Conservation (phyloP, 2,797 vertebrate species). For the Bufotes viridis region DNA sequence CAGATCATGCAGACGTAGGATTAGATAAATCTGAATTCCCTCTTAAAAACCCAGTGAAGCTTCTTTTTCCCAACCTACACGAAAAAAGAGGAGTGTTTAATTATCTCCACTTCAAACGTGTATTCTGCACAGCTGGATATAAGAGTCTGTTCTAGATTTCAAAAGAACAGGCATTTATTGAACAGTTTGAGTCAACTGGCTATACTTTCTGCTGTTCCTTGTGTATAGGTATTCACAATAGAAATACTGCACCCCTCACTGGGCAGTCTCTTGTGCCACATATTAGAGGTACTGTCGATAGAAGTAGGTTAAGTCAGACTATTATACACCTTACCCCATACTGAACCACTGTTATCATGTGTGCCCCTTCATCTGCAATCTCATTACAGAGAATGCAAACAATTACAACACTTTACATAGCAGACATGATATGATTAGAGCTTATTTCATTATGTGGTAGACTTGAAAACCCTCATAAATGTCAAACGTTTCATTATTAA, state of each 20-base stretch:
- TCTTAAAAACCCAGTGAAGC: slow-evolving; percentile 48
- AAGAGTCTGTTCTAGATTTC: slow-evolving; percentile 54
- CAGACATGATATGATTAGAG: slow-evolving; percentile 16
- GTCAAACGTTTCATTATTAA: neutral
- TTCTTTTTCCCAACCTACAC: slow-evolving; percentile 37
- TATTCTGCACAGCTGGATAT: slow-evolving; percentile 60
- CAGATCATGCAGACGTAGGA: slow-evolving; percentile 32
- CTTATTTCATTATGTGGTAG: neutral
- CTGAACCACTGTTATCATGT: neutral
- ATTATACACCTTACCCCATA: slow-evolving; percentile 30
- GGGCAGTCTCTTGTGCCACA: slow-evolving; percentile 15
- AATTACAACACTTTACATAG: slow-evolving; percentile 20
- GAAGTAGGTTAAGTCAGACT: slow-evolving; percentile 35
- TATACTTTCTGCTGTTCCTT: slow-evolving; percentile 43
- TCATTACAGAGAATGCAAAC: slow-evolving; percentile 1
- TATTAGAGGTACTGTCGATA: slow-evolving; percentile 12
- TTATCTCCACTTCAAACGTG: slow-evolving; percentile 61
- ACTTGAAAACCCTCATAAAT: neutral
- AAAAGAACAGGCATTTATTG: slow-evolving; percentile 59
- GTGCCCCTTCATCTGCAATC: neutral
- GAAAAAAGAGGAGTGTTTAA: slow-evolving; percentile 53
- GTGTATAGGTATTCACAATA: slow-evolving; percentile 40
- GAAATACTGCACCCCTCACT: slow-evolving; percentile 44
- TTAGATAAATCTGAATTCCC: slow-evolving; percentile 50
- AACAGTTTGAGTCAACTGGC: slow-evolving; percentile 53